phyloP scores from a whole-genome alignment of 2,888 invertebrate genomes.

The Orchestes rusci region DNA sequence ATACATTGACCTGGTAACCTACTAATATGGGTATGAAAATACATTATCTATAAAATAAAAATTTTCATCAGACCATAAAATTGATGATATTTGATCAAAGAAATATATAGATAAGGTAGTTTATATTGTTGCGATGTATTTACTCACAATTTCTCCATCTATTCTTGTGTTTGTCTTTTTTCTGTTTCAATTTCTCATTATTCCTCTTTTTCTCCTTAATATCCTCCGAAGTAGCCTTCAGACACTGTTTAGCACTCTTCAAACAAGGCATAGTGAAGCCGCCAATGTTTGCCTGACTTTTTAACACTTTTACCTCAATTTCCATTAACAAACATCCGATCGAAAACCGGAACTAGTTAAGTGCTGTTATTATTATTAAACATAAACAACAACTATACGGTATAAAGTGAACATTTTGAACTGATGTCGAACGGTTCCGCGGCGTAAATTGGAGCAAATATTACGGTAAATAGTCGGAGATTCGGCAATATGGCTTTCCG shows the following conservation, averaged over 20 bases:
- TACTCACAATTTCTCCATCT: slow-evolving; percentile 36
- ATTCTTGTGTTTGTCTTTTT: slow-evolving; percentile 23
- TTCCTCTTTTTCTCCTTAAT: slow-evolving; percentile 27
- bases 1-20: too few relatives aligned
- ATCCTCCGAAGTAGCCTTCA: slow-evolving; percentile 29
- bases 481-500: slow-evolving; percentile 16
- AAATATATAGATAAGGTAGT: too few relatives aligned
- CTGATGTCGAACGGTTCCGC: too few relatives aligned
- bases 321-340: slow-evolving; percentile 8
- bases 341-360: not conserved
- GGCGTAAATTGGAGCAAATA: slow-evolving; percentile 32
- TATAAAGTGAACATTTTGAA: slow-evolving; percentile 21
- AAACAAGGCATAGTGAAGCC: slow-evolving; percentile 27
- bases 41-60: too few relatives aligned
- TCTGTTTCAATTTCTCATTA: slow-evolving; percentile 25
- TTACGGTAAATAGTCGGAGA: slow-evolving; percentile 29
- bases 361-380: too few relatives aligned
- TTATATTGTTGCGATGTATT: too few relatives aligned
- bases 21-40: too few relatives aligned
- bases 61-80: too few relatives aligned
- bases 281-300: slow-evolving; percentile 5
- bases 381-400: slow-evolving; percentile 3
- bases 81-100: too few relatives aligned
- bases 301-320: slow-evolving; percentile 11
- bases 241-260: slow-evolving; percentile 36